These are phyloP conservation scores for Drosophila hawaiiensis DNA, from an alignment of 2,888 invertebrate species.

Conservation along the genomic window DNA sequence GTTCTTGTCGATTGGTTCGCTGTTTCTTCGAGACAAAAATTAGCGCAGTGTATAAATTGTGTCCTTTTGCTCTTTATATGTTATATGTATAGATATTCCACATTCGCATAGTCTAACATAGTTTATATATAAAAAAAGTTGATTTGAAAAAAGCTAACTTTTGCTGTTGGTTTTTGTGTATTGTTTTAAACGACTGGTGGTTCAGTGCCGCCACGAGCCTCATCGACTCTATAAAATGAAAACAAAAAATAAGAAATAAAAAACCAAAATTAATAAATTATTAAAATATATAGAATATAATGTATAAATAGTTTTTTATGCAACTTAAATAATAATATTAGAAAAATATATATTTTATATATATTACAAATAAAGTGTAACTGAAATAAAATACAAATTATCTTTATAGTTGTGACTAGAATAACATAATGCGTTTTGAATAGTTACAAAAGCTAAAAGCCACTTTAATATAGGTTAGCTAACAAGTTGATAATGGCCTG, in stretches of 20 bases:
- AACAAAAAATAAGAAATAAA: conserved; percentile 43
- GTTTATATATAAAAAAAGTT: conserved; percentile 31
- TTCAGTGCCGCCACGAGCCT: conserved; percentile 83
- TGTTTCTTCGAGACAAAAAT: conserved; percentile 31
- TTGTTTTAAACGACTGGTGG: conserved; percentile 84
- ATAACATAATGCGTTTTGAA: background rate
- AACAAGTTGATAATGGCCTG: background rate
- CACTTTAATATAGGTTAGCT: background rate
- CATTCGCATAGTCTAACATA: conserved; percentile 19
- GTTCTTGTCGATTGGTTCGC: conserved; percentile 5
- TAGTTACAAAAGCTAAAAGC: background rate
- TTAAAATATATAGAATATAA: conserved; percentile 21
- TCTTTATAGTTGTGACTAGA: background rate
- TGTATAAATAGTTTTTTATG: background rate
- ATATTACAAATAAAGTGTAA: background rate
- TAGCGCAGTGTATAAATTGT: conserved; percentile 35
- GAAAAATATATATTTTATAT: background rate
- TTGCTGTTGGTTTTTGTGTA: conserved; percentile 40
- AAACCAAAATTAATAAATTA: conserved; percentile 24
- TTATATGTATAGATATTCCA: conserved; percentile 17
- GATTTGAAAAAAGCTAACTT: conserved; percentile 61
- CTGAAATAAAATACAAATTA: background rate
- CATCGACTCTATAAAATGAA: conserved; percentile 68
- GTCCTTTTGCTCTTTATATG: conserved; percentile 9
- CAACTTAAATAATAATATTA: background rate